Base-by-base conservation (phyloP, 2,113 vertebrate species). In the Acanthisitta chloris region DNA sequence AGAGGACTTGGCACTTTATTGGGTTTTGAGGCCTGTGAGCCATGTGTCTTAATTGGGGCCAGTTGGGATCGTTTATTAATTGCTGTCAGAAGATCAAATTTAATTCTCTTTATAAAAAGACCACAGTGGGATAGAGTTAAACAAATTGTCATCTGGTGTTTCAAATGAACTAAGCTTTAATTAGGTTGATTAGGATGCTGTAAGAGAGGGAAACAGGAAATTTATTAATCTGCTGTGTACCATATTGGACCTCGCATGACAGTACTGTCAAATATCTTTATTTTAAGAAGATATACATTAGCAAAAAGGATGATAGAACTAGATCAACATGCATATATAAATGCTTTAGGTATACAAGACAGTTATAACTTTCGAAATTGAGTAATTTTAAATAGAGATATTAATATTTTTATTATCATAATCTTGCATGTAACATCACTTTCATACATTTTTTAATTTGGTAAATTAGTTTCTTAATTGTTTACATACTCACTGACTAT, bases 11-110 rank as follows among this genome's bases (percentile, higher is more conserved):
- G 96, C 95, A 96, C 96, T 97, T 97, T 97, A 96, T 96, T 98
- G 94, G 97, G 97, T 98, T 97, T 98, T 96, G 98, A 98, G 98
- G 98, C 98, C 97, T 96, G 93, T 98, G 98, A 99, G 98, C 99
- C 97, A 98, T 98, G 97, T 98, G 98, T 98, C 98, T 98, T 99
- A 99, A 99, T 99, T 99, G 99, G 98, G 99, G 99, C 98, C 99
- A 99, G 98, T 98, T 99, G 99, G 99, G 99, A 99, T 98, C 99
- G 98, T 99, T 99, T 99, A 99, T 99, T 99, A 99, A 99, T 99
- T 99, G 99, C 99, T 99, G 99, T 99, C 99, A 99, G 98, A 99
- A 99, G 99, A 99, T 99, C 99, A 99, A 98, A 99, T 99, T 99
- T 99, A 99, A 99, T 99, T 99, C 99, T 99, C 98, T 98, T 99